phyloP scores from a whole-genome alignment of 2,797 vertebrate genomes.

The Buceros bicornis region DNA sequence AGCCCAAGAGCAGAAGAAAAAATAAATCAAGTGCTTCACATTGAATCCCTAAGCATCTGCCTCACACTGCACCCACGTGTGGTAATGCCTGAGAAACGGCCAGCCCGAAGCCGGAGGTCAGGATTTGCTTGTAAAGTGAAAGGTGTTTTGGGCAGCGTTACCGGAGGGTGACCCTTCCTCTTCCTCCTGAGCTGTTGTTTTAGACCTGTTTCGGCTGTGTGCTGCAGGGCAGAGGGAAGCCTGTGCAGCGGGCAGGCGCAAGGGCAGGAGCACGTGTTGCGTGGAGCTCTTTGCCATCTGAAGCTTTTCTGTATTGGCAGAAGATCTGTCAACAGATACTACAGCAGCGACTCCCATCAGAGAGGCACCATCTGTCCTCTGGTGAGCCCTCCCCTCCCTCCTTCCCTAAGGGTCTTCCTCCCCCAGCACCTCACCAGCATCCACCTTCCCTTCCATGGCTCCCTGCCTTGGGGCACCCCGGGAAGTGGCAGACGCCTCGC shows the following conservation, averaged over 20 bases:
- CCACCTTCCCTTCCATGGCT: background rate
- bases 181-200: background rate
- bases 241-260: background rate
- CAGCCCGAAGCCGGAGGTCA: background rate
- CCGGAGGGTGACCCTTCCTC: background rate
- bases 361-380: background rate
- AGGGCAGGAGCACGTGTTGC: background rate
- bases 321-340: background rate
- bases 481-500: rapidly evolving
- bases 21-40: background rate
- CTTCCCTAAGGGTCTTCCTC: background rate
- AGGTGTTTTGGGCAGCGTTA: background rate
- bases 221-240: background rate
- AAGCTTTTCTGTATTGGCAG: background rate
- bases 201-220: background rate
- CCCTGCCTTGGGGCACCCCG: rapidly evolving
- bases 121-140: background rate
- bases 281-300: background rate
- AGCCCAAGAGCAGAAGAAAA: background rate
- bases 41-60: background rate
- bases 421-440: background rate
- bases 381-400: background rate
- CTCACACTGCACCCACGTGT: background rate
- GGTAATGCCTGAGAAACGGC: background rate
- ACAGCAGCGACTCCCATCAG: background rate